These are phyloP conservation scores for Knipowitschia caucasica DNA, from an alignment of 2,797 vertebrate genomes.

Conservation along the genomic window DNA sequence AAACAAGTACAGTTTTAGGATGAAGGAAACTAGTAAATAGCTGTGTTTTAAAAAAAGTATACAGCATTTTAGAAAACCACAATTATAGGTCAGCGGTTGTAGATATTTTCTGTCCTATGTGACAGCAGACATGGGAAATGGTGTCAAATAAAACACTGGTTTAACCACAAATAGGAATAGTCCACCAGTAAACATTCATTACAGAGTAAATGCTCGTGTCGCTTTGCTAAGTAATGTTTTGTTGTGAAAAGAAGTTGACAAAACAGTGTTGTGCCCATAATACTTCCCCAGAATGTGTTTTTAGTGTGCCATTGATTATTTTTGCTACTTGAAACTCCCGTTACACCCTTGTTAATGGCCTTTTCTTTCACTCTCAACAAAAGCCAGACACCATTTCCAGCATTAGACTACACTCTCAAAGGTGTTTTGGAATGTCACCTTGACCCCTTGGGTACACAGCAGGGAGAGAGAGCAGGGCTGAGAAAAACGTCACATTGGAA, in stretches of 20 bases:
- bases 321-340: conserved; percentile 52
- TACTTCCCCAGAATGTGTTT: conserved; percentile 38
- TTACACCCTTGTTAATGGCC: conserved; percentile 53
- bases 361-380: conserved; percentile 67
- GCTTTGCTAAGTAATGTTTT: neutral
- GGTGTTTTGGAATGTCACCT: conserved; percentile 85
- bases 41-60: conserved; percentile 41
- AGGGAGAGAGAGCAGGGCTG: conserved; percentile 52
- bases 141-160: conserved; percentile 57
- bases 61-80: conserved; percentile 46
- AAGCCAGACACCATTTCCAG: conserved; percentile 61
- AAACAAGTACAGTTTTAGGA: neutral
- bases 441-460: conserved; percentile 75
- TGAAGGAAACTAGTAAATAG: conserved; percentile 20
- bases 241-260: neutral
- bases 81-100: conserved; percentile 49
- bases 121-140: conserved; percentile 44
- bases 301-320: conserved; percentile 16
- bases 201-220: neutral
- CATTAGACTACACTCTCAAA: conserved; percentile 78
- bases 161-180: conserved; percentile 37
- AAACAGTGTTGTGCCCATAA: conserved; percentile 7
- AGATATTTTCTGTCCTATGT: conserved; percentile 46
- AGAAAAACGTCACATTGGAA: conserved; percentile 2
- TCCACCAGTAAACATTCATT: conserved; percentile 23